These are phyloP conservation scores for Ophraella communa DNA, from an alignment of 2,888 invertebrate genomes.

Conservation along the genomic window DNA sequence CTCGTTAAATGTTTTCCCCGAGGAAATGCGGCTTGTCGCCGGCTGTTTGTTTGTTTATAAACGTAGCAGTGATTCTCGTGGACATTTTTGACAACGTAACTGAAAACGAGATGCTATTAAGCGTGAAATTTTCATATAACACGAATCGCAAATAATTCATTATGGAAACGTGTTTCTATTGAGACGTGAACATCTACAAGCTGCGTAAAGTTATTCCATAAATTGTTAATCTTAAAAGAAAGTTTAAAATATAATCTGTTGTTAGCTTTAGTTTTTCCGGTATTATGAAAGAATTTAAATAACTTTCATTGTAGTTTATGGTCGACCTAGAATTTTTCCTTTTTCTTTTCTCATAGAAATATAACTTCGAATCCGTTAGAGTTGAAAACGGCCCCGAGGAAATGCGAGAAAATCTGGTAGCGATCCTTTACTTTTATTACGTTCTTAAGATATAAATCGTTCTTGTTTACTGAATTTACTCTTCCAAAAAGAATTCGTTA, in stretches of 20 bases:
- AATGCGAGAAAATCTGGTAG: slow-evolving; percentile 43
- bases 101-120: not conserved
- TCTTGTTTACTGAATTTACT: slow-evolving; percentile 34
- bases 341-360: slow-evolving; percentile 27
- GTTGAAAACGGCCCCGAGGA: slow-evolving; percentile 40
- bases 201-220: too few relatives aligned
- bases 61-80: too few relatives aligned
- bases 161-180: too few relatives aligned
- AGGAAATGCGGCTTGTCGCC: not conserved
- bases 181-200: too few relatives aligned
- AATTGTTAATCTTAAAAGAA: too few relatives aligned
- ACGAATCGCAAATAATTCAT: not conserved
- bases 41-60: not conserved
- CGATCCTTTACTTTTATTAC: slow-evolving; percentile 46
- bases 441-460: slow-evolving; percentile 35
- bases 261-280: not conserved
- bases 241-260: not conserved
- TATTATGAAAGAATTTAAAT: not conserved
- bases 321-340: slow-evolving; percentile 34
- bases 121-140: not conserved
- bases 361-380: slow-evolving; percentile 40
- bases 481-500: slow-evolving; percentile 27
- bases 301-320: slow-evolving; percentile 34
- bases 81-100: not conserved
- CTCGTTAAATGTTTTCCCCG: slow-evolving; percentile 3